Evolutionary conservation across 2,888 invertebrate genomes (phyloP), one percentile per base, ranked within the genome.

Genomic region (Cerastis leucographa): DNA sequence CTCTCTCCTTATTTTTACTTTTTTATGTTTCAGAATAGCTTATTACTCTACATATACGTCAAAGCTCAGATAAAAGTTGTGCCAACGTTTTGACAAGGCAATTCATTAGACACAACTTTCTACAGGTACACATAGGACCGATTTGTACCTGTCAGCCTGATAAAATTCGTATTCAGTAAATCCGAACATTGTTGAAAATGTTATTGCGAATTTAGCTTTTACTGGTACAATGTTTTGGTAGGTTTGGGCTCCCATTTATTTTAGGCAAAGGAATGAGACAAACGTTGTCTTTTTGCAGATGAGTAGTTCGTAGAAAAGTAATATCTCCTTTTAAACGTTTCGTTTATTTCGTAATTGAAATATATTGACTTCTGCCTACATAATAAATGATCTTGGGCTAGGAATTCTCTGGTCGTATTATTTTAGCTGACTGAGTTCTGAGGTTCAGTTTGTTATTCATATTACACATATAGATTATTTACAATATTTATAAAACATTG

Each of bases 71-170:
- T 46, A 67, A 51, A 46, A 66, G 40, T 35, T 71, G 35, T 56
- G 51, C 19, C 51, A 64, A 61, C 19, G n/a, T 62, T 80, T 74
- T 74, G 80, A 76, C 73, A 71, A 40, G 56, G 54, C 67, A 76
- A 74, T 73, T 71, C 61, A 79, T 76, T 68, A 76, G 73, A 40
- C 14, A 44, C 14, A 69, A 44, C 8, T 80, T 72, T 79, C 67
- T 51, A 54, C 29, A 46, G 49, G 54, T 69, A 65, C 8, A 44
- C 29, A 44, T 72, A 72, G 14, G 14, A 25, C 12, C 56, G n/a
- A 69, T 67, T 40, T 75, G 49, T 78, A 19, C 17, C 46, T 51
- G 83, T 61, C n/a, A 61, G n/a, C 0, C n/a, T 22, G 29, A 35
- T 25, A 74, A 71, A 49, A 62, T 54, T 71, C 56, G 65, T 71